phyloP scores from a whole-genome alignment of 2,797 vertebrate species.

The Delichon dasypus region DNA sequence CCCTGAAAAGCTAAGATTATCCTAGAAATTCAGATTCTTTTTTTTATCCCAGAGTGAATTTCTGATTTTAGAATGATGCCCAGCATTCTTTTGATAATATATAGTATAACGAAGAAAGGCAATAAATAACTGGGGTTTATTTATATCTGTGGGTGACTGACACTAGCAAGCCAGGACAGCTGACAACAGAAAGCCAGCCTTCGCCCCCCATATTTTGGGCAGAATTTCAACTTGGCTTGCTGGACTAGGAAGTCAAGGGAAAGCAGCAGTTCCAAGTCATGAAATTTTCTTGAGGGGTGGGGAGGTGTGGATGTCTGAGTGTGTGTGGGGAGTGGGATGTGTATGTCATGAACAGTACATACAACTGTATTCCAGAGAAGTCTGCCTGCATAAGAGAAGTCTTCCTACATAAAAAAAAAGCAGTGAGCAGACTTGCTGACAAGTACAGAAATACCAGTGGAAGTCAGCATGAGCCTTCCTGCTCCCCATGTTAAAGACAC shows the following conservation, averaged over 20 bases:
- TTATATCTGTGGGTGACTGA: constrained; percentile 69
- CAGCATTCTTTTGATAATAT: constrained; percentile 2
- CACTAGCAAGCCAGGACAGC: constrained; percentile 67
- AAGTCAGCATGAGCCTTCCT: not conserved
- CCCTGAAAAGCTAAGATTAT: constrained; percentile 4
- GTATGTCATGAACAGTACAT: not conserved
- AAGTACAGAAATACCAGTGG: not conserved
- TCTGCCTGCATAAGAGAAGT: not conserved
- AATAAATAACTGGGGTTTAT: constrained; percentile 60
- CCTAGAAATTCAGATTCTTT: not conserved
- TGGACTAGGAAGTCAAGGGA: constrained; percentile 9
- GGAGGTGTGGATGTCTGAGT: not conserved
- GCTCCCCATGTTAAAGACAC: not conserved
- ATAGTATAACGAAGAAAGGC: not conserved
- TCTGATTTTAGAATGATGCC: not conserved
- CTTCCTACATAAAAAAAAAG: not conserved
- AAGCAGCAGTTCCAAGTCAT: constrained; percentile 35
- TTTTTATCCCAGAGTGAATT: not conserved
- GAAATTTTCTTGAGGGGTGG: constrained; percentile 2
- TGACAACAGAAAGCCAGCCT: constrained; percentile 52
- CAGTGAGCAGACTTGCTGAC: not conserved
- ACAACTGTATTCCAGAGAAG: not conserved
- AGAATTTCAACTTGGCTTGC: constrained; percentile 10
- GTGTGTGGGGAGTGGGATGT: not conserved
- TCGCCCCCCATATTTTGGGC: constrained; percentile 53